Base-by-base conservation (phyloP, 2,797 vertebrate genomes). In the Onychomys torridus region DNA sequence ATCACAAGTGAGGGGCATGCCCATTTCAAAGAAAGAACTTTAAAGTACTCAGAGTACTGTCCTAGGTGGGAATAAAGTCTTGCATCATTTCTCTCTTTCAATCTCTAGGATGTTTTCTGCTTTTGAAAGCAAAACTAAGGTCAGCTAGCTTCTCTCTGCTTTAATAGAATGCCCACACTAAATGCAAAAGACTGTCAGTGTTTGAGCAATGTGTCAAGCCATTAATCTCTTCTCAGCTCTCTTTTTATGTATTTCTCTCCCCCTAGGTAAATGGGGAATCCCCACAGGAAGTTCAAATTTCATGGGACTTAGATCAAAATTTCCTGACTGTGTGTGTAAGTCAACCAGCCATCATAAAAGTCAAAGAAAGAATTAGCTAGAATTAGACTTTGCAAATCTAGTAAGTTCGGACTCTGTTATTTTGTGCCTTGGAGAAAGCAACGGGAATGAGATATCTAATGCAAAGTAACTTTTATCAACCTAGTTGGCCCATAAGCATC, bases 261-360 rank as follows among this genome's bases (percentile, higher is more conserved):
- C 43, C 21, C 52, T 13, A 29, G 52, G 73, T 49, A 59, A 89
- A 59, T 0, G 19, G 37, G 29, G 83, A 85, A 89, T 49, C 65
- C 81, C 77, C 43, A 85, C 65, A 95, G 73, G 59, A 89, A 89
- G 67, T 37, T 88, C 59, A 81, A 55, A 88, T 93, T n/a, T 89
- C 78, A 65, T 2, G 57, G 59, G 13, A 81, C 63, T 69, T 73
- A 85, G 23, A 75, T 63, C 73, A 57, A 65, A 73, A 40, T 91
- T 77, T 85, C 65, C 73, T 75, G 25, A 79, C 32, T 43, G 11
- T 34, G 6, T 63, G 27, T 17, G 37, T 87, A 73, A 65, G 81
- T 83, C n/a, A 29, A 83, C 17, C 63, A n/a, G 21, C 78, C 37
- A 65, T 73, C 71, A 0, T 16, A 55, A 89, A 84, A 23, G 59